Conservation (phyloP, 2,888 invertebrate species). For the Tipula lateralis region DNA sequence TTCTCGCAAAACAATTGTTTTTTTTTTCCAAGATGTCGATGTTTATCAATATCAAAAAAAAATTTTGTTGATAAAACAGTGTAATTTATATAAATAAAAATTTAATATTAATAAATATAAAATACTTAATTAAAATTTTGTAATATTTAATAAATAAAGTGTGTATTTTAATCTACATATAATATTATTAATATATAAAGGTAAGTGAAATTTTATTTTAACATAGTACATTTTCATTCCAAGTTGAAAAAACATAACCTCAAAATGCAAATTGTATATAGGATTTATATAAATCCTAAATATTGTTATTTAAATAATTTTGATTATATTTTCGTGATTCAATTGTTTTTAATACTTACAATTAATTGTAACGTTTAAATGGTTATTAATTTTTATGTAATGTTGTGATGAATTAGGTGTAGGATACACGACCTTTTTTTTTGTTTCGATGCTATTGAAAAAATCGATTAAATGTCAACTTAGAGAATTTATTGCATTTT, state of each 20-base stretch:
- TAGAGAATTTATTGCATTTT: constrained; percentile 15
- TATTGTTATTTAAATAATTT: background rate
- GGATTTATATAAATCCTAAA: background rate
- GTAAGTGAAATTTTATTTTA: background rate
- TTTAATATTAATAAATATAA: constrained; percentile 14
- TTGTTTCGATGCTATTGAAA: background rate
- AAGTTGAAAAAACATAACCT: constrained; percentile 9
- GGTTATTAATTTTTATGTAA: background rate
- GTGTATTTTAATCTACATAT: background rate
- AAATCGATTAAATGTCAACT: constrained; percentile 24
- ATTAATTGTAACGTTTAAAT: background rate
- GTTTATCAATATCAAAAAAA: constrained; percentile 26
- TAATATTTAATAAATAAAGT: background rate
- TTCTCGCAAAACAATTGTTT: background rate
- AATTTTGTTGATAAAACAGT: constrained; percentile 14
- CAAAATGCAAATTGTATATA: background rate
- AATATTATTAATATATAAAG: background rate
- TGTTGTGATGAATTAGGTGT: background rate
- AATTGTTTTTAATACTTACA: background rate
- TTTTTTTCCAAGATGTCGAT: constrained; percentile 27
- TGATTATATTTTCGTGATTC: background rate
- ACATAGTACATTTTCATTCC: background rate
- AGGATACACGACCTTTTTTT: background rate
- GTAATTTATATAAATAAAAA: background rate
- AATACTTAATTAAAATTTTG: background rate